Percentiles rank a stretch among this genome's conserved stretches.
phyloP scores from a whole-genome alignment of 1,140 invertebrate genomes.

The Augochlora pura region DNA sequence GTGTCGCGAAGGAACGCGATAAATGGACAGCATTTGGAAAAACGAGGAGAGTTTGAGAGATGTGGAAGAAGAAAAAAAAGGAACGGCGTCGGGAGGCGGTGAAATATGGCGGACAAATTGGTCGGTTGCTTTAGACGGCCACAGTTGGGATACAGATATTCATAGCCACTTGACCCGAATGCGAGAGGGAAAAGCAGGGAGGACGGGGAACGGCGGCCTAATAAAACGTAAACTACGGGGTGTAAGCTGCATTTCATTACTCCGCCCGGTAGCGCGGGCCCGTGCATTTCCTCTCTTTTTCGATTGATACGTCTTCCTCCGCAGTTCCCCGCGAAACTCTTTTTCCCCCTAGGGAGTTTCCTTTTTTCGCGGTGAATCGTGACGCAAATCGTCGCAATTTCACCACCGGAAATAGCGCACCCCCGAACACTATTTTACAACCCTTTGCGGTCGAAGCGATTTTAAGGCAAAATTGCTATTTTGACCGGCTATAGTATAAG shows the following conservation, averaged over 20 bases:
- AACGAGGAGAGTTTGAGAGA: neutral
- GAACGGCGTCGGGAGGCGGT: constrained; percentile 30
- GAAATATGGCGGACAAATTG: constrained; percentile 61
- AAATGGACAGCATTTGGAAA: constrained; percentile 2
- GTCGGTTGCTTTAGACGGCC: constrained; percentile 56
- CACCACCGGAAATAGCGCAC: too few species aligned
- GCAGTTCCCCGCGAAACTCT: neutral
- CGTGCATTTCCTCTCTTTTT: constrained; percentile 8
- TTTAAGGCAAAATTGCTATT: too few species aligned
- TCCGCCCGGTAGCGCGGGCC: neutral
- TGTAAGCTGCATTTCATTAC: constrained; percentile 58
- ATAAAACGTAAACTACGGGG: constrained; percentile 61
- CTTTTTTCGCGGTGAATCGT: neutral
- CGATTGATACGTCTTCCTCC: constrained; percentile 35
- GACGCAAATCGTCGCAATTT: too few species aligned
- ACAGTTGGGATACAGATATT: constrained; percentile 62
- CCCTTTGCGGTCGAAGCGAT: too few species aligned
- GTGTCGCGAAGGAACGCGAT: neutral
- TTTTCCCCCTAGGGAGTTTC: neutral
- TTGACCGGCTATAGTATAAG: too few species aligned
- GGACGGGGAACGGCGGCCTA: constrained; percentile 29
- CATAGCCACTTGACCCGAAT: constrained; percentile 68
- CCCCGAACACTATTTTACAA: too few species aligned
- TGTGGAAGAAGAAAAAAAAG: constrained; percentile 16
- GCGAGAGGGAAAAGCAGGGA: constrained; percentile 26